Conservation (phyloP, 2,888 invertebrate genomes). For the Quadroppia sp. region DNA sequence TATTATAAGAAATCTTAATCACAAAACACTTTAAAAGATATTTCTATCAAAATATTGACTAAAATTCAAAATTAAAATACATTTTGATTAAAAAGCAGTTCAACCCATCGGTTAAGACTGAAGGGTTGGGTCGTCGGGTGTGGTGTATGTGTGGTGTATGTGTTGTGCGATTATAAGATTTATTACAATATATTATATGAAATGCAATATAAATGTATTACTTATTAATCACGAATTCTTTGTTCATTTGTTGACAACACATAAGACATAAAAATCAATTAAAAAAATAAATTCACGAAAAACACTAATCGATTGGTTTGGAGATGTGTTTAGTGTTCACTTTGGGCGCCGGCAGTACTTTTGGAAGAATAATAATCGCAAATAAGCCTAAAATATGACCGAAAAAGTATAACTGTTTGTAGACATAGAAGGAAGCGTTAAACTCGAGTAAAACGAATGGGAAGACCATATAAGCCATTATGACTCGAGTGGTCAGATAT, state of each 20-base stretch:
- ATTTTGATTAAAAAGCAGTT: no score
- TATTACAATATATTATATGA: background rate
- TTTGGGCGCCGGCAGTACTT: conserved; percentile 48
- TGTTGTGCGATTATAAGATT: background rate
- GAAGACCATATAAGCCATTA: conserved; percentile 83
- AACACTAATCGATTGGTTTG: background rate
- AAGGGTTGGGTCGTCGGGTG: background rate
- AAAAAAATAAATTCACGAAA: background rate
- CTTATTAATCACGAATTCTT: background rate
- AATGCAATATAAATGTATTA: background rate
- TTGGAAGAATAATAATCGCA: conserved; percentile 53
- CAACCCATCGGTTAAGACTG: background rate
- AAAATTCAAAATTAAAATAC: no score
- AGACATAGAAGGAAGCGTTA: conserved; percentile 68
- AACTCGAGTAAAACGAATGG: conserved; percentile 87
- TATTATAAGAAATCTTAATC: no score
- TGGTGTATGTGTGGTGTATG: conserved; percentile 7
- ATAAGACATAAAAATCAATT: background rate
- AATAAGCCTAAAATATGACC: conserved; percentile 53
- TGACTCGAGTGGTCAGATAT: conserved; percentile 72
- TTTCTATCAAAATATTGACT: no score
- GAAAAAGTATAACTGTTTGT: conserved; percentile 57
- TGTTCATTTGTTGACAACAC: no score
- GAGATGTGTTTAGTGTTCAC: background rate
- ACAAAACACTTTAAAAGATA: no score